phyloP scores from a whole-genome alignment of 2,888 invertebrate genomes.

The Alloplasta piceator region DNA sequence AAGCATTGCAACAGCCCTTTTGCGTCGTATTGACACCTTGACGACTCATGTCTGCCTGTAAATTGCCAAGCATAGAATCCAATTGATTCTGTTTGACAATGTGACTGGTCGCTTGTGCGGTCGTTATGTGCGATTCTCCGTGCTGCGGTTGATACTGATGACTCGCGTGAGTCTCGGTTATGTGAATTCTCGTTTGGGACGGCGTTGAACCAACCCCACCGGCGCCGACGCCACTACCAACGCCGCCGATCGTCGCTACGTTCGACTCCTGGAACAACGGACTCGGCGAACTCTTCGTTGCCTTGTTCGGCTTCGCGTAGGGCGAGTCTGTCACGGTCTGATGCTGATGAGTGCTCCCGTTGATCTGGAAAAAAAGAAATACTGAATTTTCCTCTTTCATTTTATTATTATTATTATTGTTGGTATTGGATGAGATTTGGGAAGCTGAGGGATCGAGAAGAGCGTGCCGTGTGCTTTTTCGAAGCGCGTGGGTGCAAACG shows the following conservation, averaged over 20 bases:
- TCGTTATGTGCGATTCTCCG: conserved; percentile 82
- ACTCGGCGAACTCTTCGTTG: conserved; percentile 84
- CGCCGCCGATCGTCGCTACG: conserved; percentile 68
- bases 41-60: conserved; percentile 98
- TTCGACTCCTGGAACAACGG: conserved; percentile 73
- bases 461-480: conserved; percentile 49
- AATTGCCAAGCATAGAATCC: conserved; percentile 96
- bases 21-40: conserved; percentile 99
- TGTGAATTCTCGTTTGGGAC: conserved; percentile 79
- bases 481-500: conserved; percentile 48
- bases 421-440: neutral
- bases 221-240: conserved; percentile 83
- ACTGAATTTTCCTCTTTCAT: conserved; percentile 6
- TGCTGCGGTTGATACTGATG: conserved; percentile 81
- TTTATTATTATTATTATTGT: neutral
- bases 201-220: conserved; percentile 75
- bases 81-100: conserved; percentile 88
- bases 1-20: conserved; percentile 99
- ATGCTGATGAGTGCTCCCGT: conserved; percentile 86
- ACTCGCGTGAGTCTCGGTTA: conserved; percentile 79
- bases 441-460: neutral
- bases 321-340: conserved; percentile 88
- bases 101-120: conserved; percentile 82
- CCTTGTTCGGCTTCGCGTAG: conserved; percentile 89
- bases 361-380: conserved; percentile 84